Conservation (phyloP, 2,113 vertebrate species). For the Chascanopsetta lugubris region DNA sequence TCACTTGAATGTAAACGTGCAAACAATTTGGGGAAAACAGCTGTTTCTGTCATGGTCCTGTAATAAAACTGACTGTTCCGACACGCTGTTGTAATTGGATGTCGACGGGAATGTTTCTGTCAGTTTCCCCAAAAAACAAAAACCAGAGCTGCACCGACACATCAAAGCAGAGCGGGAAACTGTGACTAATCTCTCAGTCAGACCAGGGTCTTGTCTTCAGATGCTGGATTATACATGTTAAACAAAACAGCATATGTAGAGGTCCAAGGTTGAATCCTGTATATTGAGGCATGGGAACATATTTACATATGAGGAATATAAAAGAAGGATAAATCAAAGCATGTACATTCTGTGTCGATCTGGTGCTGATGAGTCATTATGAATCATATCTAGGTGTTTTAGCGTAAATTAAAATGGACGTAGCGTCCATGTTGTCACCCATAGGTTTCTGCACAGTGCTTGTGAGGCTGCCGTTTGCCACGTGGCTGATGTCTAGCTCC, state of each 20-base stretch:
- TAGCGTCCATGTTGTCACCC: constrained; percentile 21
- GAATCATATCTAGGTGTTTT: constrained; percentile 25
- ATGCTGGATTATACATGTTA: background rate
- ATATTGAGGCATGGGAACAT: background rate
- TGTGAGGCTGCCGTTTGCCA: background rate
- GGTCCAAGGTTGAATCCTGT: background rate
- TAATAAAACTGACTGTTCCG: too few species aligned
- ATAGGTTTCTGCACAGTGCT: constrained; percentile 20
- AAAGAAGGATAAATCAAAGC: background rate
- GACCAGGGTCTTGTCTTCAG: background rate
- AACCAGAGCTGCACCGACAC: too few species aligned
- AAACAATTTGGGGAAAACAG: too few species aligned
- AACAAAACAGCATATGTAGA: background rate
- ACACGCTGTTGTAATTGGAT: too few species aligned
- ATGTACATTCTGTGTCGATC: constrained; percentile 7
- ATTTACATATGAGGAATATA: background rate
- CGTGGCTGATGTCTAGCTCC: background rate
- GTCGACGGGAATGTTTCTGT: too few species aligned
- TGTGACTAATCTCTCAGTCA: too few species aligned
- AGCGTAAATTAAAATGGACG: constrained; percentile 3
- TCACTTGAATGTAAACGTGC: too few species aligned
- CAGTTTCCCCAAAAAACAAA: too few species aligned
- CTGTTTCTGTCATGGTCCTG: too few species aligned
- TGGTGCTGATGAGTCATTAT: constrained; percentile 20
- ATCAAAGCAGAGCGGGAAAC: too few species aligned